Percentiles rank a stretch among this genome's conserved stretches.
phyloP scores from a whole-genome alignment of 2,113 vertebrate genomes.

The Lagenorhynchus albirostris region DNA sequence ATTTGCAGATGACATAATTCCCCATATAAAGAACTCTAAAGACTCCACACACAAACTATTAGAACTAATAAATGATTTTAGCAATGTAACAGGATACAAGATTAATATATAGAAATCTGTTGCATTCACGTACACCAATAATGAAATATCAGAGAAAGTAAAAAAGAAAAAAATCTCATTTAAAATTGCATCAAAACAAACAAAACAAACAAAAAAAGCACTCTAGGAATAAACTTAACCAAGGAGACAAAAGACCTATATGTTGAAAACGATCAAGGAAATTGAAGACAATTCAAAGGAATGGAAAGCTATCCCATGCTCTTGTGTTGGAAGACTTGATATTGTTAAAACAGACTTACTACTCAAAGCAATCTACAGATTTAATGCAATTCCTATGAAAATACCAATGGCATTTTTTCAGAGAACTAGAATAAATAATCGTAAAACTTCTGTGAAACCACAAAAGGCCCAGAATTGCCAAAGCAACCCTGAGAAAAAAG shows the following conservation, averaged over 20 bases:
- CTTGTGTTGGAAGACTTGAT: background rate
- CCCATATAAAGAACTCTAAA: background rate
- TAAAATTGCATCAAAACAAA: background rate
- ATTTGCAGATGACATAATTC: background rate
- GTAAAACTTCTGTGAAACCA: background rate
- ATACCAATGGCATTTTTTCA: background rate
- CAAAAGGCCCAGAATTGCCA: background rate
- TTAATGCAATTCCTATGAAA: background rate
- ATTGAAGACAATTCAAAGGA: background rate
- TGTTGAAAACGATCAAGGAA: background rate
- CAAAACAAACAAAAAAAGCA: background rate
- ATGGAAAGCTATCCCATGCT: background rate
- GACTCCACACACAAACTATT: background rate
- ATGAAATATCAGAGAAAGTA: background rate
- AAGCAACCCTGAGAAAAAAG: background rate
- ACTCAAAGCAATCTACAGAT: background rate
- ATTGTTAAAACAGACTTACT: background rate
- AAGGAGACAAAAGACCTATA: background rate
- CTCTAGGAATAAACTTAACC: background rate
- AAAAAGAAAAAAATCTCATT: background rate
- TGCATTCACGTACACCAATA: background rate
- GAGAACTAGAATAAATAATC: background rate
- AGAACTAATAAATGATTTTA: background rate
- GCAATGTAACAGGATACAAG: background rate
- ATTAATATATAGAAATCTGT: background rate